These are phyloP conservation scores for Toxotes jaculatrix DNA, from an alignment of 2,113 vertebrate genomes.

Conservation along the genomic window DNA sequence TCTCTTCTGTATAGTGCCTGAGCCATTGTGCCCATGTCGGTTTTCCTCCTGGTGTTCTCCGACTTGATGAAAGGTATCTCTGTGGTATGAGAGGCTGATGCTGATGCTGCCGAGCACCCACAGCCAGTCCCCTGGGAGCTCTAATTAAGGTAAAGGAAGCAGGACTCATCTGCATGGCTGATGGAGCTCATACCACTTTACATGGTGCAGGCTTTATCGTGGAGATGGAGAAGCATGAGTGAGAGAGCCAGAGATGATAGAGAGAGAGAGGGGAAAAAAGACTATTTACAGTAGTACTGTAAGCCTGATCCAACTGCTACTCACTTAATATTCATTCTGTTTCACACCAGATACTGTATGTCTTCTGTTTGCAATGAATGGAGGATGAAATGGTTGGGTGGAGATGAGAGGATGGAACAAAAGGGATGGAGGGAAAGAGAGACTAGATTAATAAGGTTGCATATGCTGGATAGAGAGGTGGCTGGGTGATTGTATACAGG, in stretches of 20 bases:
- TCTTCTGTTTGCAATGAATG: constrained; percentile 62
- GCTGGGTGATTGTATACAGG: constrained; percentile 28
- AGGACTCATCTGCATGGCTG: constrained; percentile 83
- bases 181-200: constrained; percentile 67
- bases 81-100: constrained; percentile 55
- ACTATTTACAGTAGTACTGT: constrained; percentile 42
- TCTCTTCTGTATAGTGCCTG: constrained; percentile 17
- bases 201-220: constrained; percentile 48
- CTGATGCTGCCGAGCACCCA: constrained; percentile 64
- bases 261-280: constrained; percentile 16
- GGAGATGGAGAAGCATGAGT: constrained; percentile 37
- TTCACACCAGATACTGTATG: constrained; percentile 68
- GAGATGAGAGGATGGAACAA: constrained; percentile 51
- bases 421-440: constrained; percentile 32
- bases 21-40: constrained; percentile 37
- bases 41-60: constrained; percentile 49
- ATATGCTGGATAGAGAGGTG: constrained; percentile 43
- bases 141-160: constrained; percentile 85
- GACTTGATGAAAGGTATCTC: constrained; percentile 63
- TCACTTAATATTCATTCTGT: constrained; percentile 75
- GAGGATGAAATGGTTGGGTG: constrained; percentile 55
- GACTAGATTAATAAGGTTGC: constrained; percentile 58
- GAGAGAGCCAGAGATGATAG: constrained; percentile 53
- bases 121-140: constrained; percentile 77
- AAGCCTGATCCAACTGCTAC: constrained; percentile 48